These are phyloP conservation scores for Malurus melanocephalus DNA, from an alignment of 2,113 vertebrate genomes.

Conservation along the genomic window DNA sequence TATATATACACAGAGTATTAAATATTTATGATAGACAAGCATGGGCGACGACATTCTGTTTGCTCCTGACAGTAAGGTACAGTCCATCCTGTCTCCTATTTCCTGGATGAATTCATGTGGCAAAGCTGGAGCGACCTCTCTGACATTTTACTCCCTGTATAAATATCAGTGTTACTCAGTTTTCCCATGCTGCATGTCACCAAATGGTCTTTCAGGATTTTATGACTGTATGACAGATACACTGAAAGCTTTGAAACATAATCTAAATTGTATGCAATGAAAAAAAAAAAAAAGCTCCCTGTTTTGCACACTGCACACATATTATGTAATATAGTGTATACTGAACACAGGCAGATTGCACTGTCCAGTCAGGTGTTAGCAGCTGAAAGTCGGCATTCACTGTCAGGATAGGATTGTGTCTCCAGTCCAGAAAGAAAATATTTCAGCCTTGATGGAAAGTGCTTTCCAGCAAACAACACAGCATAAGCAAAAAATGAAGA, in stretches of 20 bases:
- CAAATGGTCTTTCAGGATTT: background rate
- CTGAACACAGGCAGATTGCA: background rate
- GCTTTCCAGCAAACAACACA: background rate
- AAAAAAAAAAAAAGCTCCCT: background rate
- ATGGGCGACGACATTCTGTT: background rate
- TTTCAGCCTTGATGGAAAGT: background rate
- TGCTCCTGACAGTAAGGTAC: background rate
- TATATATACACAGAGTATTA: background rate
- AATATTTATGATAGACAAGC: background rate
- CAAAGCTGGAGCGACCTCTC: background rate
- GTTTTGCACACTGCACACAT: background rate
- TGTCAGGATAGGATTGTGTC: background rate
- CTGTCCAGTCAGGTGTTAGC: background rate
- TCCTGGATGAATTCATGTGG: background rate
- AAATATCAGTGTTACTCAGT: background rate
- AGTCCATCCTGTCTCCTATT: background rate
- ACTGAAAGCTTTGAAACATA: background rate
- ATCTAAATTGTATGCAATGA: background rate
- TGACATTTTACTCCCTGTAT: background rate
- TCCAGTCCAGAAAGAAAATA: background rate
- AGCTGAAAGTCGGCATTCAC: background rate
- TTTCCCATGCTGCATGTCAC: background rate
- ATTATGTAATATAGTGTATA: background rate
- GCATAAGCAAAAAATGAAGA: background rate
- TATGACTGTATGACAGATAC: fast-evolving